Evolutionary conservation across 2,797 vertebrate species (phyloP), one percentile per base, ranked within the genome.

Genomic region (Scomberomorus guttatus): DNA sequence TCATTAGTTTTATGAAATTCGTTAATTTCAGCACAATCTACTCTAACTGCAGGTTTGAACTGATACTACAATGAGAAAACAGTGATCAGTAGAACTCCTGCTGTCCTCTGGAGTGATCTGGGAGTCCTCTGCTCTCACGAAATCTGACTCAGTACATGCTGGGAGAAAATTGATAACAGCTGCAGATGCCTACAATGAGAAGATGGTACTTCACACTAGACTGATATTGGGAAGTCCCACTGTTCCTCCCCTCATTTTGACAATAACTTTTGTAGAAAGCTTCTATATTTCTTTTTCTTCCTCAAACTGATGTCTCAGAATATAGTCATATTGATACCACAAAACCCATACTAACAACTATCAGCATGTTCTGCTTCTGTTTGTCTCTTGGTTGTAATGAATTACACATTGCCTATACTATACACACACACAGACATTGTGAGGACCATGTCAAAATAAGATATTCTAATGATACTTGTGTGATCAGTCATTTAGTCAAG

Each of bases 101-200:
- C n/a, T 27, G 42, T 63, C 12, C 27, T 64, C 14, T 1, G 10
- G 37, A 48, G 52, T 6, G 27, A 64, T 51, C 61, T 7, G 15
- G 34, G 32, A 17, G 18, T 55, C 60, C 13, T 64, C n/a, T 42
- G 73, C 63, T 42, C 8, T 11, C 32, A 9, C 32, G 34, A 74
- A 25, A 48, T 48, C 52, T 34, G 20, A 34, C 51, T 22, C 14
- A 6, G 27, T 51, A 61, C 52, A 50, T 65, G 52, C 61, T 61
- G 65, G 51, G 22, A 70, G 51, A 39, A 76, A 55, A 44, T 15
- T 56, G 50, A 69, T 48, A 39, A 51, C 75, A 63, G 66, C 58
- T 70, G 60, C 67, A 29, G 59, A 22, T 18, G 32, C 13, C 32
- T 64, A 24, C 57, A 51, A 64, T 57, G 59, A 70, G 51, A 50